Percentiles rank a stretch among this genome's conserved stretches.
Evolutionary conservation across 2,888 invertebrate species (phyloP).

Genomic region (Dolomedes plantarius): DNA sequence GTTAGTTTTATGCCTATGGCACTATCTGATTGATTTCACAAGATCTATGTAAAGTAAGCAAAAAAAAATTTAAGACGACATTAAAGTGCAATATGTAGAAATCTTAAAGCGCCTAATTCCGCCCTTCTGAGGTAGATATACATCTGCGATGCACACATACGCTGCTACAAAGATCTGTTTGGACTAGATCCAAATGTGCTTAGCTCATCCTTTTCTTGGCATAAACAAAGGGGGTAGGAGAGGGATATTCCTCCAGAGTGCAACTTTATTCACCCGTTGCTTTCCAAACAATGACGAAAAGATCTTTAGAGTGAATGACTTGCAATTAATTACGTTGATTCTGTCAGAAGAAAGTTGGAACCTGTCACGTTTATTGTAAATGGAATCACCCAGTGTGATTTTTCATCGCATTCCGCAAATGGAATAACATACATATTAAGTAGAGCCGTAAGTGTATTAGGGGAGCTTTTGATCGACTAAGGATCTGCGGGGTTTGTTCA

Average conservation of each 20-base stretch:
- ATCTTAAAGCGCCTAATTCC: no score
- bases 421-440: background rate
- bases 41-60: no score
- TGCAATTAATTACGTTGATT: background rate
- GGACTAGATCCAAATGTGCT: background rate
- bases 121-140: no score
- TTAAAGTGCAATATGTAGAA: no score
- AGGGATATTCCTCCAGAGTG: background rate
- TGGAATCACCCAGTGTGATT: background rate
- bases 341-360: background rate
- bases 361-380: background rate
- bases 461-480: no score
- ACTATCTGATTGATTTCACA: no score
- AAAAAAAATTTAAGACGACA: no score
- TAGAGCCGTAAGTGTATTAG: no score
- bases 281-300: background rate
- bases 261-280: slow-evolving; percentile 9
- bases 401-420: background rate
- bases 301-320: background rate
- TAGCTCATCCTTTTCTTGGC: background rate
- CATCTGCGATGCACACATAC: no score
- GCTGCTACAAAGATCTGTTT: no score
- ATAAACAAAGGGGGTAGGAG: background rate
- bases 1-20: no score
- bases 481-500: no score